Conservation (phyloP, 2,113 vertebrate species). For the Salvelinus sp. region DNA sequence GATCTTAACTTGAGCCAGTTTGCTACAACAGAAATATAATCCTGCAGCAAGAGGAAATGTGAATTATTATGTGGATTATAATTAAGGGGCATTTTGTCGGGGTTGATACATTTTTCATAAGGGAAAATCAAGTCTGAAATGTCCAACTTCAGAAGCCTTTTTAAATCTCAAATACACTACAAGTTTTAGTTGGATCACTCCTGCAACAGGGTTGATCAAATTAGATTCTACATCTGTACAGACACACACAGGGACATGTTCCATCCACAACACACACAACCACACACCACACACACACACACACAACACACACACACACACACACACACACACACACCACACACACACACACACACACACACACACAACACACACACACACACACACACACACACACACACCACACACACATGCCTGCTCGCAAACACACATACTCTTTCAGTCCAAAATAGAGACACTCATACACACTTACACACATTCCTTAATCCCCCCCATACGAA, state of each 20-base stretch:
- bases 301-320: constrained; percentile 25
- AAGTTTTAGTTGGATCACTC: too few species aligned
- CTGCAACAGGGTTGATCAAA: too few species aligned
- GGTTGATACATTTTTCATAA: too few species aligned
- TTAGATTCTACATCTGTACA: too few species aligned
- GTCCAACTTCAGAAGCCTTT: too few species aligned
- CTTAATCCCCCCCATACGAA: not conserved
- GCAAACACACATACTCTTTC: not conserved
- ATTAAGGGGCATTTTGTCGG: too few species aligned
- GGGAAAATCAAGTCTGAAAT: too few species aligned
- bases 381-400: not conserved
- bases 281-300: constrained; percentile 24
- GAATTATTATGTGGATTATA: too few species aligned
- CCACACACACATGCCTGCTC: not conserved
- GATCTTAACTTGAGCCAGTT: too few species aligned
- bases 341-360: not conserved
- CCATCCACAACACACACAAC: constrained; percentile 18
- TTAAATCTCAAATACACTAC: too few species aligned
- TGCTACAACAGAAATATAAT: too few species aligned
- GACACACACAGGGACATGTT: too few species aligned
- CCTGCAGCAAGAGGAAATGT: not conserved
- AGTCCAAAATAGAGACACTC: not conserved
- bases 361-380: constrained; percentile 1
- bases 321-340: constrained; percentile 11
- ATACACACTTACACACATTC: constrained; percentile 18